Conservation (phyloP, 2,888 invertebrate genomes). For the Agrypnus murinus region DNA sequence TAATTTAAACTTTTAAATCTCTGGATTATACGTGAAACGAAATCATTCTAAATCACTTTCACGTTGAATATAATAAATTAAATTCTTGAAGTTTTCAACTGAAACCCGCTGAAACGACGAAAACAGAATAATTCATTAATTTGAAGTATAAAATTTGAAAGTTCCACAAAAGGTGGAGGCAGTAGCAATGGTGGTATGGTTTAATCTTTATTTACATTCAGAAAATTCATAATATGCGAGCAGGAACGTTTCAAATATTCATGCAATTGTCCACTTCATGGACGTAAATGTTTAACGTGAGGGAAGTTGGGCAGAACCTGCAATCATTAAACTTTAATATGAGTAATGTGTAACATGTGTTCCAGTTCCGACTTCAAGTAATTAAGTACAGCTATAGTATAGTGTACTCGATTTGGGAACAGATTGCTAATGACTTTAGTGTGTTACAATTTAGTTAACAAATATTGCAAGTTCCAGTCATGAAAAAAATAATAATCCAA, state of each 20-base stretch:
- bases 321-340: conserved; percentile 10
- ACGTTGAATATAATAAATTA: no score
- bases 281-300: conserved; percentile 9
- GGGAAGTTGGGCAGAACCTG: neutral
- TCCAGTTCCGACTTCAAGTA: conserved; percentile 3
- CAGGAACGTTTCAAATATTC: conserved; percentile 12
- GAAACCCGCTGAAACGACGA: neutral
- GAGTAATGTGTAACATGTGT: conserved; percentile 21
- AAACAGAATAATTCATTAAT: conserved; percentile 21
- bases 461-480: no score
- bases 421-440: no score
- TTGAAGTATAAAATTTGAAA: conserved; percentile 6
- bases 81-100: neutral
- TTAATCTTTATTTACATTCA: conserved; percentile 7
- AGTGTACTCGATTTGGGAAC: no score
- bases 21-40: no score
- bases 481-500: no score
- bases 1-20: no score
- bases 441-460: no score
- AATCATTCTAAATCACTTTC: no score
- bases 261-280: conserved; percentile 18
- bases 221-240: conserved; percentile 4
- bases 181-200: neutral
- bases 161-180: conserved; percentile 17
- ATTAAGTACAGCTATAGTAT: neutral